phyloP scores from a whole-genome alignment of 2,797 vertebrate species.

The Scolopax rusticola region DNA sequence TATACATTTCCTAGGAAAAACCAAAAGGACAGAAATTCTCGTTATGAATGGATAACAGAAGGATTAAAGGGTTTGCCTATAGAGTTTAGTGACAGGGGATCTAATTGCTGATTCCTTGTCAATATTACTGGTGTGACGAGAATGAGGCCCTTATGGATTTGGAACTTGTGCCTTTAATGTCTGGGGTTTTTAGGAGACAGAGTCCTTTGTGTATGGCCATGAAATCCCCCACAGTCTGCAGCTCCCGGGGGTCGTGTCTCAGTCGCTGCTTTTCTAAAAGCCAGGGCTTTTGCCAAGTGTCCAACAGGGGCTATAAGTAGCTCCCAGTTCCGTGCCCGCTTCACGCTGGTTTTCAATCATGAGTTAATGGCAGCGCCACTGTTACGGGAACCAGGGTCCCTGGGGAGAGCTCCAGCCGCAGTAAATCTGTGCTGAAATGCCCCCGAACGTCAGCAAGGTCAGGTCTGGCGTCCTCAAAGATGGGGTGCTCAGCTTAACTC shows the following conservation, averaged over 20 bases:
- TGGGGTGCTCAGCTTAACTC: background rate
- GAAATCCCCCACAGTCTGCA: background rate
- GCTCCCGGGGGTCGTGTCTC: background rate
- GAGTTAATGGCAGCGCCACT: background rate
- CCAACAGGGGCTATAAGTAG: background rate
- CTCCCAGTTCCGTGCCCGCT: background rate
- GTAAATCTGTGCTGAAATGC: background rate
- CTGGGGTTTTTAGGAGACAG: background rate
- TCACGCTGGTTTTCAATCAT: background rate
- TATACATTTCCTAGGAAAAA: background rate
- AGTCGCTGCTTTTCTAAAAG: background rate
- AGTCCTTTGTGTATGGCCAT: accelerated
- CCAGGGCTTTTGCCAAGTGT: background rate
- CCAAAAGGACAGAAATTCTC: background rate
- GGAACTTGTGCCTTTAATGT: background rate
- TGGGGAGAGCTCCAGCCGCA: background rate
- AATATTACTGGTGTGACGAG: accelerated
- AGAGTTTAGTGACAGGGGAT: background rate
- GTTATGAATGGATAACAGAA: accelerated
- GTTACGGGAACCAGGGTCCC: background rate
- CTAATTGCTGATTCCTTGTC: background rate
- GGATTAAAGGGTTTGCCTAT: background rate
- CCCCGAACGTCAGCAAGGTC: background rate
- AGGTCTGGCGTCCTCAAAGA: background rate
- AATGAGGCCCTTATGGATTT: background rate